Conservation (phyloP, 2,113 vertebrate species). For the Azemiops feae region DNA sequence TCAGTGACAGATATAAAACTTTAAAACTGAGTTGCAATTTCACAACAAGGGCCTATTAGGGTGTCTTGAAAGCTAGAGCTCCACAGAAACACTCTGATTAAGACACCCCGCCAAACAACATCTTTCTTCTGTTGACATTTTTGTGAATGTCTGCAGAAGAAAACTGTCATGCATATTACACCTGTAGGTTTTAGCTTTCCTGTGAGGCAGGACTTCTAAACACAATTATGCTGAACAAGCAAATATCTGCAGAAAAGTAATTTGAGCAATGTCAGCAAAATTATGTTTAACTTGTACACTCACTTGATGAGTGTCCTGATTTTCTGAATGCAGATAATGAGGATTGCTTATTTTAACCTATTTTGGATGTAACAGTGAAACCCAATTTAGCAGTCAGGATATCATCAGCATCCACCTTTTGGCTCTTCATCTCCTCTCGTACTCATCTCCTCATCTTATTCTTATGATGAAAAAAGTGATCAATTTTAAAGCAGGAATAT, state of each 20-base stretch:
- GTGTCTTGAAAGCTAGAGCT: background rate
- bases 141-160: background rate
- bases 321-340: background rate
- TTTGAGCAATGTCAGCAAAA: background rate
- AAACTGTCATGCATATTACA: background rate
- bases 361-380: background rate
- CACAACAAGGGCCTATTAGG: background rate
- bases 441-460: no score
- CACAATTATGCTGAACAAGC: background rate
- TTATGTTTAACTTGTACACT: background rate
- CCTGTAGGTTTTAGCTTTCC: background rate
- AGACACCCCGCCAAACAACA: background rate
- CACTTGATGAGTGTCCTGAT: background rate
- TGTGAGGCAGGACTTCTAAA: background rate
- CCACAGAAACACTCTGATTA: background rate
- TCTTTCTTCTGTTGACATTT: background rate
- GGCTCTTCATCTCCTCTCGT: background rate
- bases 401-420: background rate
- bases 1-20: background rate
- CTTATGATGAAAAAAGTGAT: background rate
- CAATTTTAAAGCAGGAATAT: background rate
- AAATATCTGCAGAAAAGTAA: background rate
- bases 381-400: background rate
- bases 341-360: background rate
- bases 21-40: background rate